Conservation (phyloP, 2,888 invertebrate genomes). For the Margaritifera margaritifera region DNA sequence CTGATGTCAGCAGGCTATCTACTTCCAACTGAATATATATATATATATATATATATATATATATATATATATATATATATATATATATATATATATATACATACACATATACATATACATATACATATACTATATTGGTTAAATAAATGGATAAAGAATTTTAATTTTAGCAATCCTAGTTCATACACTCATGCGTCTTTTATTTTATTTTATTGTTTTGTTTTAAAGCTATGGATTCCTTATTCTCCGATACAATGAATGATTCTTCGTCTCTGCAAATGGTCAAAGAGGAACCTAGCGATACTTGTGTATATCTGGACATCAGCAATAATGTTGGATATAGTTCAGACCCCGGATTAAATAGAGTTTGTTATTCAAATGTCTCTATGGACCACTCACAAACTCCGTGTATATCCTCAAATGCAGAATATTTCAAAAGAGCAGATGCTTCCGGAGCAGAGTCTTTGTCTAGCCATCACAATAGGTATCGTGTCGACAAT, state of each 20-base stretch:
- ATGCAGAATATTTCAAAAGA: no score
- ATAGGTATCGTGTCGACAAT: no score
- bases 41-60: conserved; percentile 1
- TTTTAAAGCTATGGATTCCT: background rate
- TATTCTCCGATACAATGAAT: background rate
- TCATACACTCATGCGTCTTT: background rate
- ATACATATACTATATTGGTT: background rate
- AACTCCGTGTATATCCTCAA: no score
- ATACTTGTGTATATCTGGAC: conserved; percentile 1
- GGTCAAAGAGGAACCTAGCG: background rate
- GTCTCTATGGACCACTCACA: no score
- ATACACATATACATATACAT: conserved; percentile 1
- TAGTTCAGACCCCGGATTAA: no score
- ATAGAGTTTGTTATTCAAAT: no score
- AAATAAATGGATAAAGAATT: background rate
- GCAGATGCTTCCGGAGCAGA: no score
- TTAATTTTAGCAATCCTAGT: no score
- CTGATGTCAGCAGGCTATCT: no score
- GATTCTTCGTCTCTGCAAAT: background rate
- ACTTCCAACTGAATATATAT: no score
- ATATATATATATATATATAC: conserved; percentile 6
- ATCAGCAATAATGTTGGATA: background rate
- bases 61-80: conserved; percentile 7
- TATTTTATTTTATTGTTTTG: no score
- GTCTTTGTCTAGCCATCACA: no score